Evolutionary conservation across 2,888 invertebrate genomes (phyloP).

Genomic region (Pterostichus madidus): DNA sequence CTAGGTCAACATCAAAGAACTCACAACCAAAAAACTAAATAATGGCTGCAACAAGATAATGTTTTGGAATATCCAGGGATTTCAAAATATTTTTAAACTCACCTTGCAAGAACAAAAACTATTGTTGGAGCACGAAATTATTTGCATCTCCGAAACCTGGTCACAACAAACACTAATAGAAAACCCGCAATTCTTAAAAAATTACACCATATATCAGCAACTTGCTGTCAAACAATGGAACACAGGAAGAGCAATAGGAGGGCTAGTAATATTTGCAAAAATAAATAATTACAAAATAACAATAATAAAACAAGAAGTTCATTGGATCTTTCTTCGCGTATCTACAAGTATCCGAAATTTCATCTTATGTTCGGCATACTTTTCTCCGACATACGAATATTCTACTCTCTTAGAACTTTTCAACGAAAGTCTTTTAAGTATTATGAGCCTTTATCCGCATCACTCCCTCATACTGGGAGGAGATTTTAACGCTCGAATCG

Average conservation of each 20-base stretch:
- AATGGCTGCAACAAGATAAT: neutral
- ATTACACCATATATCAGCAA: constrained; percentile 1
- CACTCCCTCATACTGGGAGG: neutral
- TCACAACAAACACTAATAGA: too few relatives aligned
- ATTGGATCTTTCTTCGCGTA: constrained; percentile 2
- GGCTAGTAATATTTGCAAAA: constrained; percentile 19
- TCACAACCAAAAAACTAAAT: neutral
- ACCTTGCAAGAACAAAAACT: constrained; percentile 13
- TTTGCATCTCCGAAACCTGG: constrained; percentile 8
- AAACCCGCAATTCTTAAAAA: too few relatives aligned
- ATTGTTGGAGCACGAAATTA: neutral
- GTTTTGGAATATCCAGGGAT: constrained; percentile 16
- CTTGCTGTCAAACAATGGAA: neutral
- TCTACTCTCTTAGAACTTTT: constrained; percentile 3
- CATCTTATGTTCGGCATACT: neutral
- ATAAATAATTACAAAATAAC: neutral
- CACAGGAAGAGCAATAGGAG: constrained; percentile 8
- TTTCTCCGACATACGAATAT: neutral
- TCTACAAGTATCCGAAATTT: neutral
- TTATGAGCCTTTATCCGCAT: neutral
- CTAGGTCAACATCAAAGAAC: neutral
- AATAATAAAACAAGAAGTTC: constrained; percentile 14
- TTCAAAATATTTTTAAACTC: too few relatives aligned
- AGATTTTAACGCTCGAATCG: neutral
- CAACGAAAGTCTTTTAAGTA: neutral